Percentiles rank a stretch among this genome's conserved stretches.
Evolutionary conservation across 2,888 invertebrate species (phyloP).

Genomic region (Ormyrus rosae): DNA sequence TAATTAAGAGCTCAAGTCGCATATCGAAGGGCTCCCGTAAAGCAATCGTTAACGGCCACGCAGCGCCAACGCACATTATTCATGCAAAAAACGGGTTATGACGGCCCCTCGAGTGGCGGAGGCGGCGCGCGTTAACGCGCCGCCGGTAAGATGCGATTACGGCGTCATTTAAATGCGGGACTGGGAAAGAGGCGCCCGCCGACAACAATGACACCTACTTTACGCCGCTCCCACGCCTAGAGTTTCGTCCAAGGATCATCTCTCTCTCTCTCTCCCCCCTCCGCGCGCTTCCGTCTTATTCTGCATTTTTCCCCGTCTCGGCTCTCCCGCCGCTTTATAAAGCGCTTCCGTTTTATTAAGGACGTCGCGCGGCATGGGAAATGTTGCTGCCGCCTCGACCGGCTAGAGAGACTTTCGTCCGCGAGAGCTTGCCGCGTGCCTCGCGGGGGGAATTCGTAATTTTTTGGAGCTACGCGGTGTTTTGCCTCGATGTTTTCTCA

Average conservation of each 20-base stretch:
- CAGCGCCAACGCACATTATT: no score
- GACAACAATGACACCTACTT: neutral
- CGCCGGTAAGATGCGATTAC: constrained; percentile 8
- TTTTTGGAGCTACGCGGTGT: neutral
- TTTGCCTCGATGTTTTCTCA: neutral
- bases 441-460: neutral
- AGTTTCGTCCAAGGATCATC: constrained; percentile 11
- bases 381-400: constrained; percentile 31
- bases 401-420: neutral
- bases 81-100: no score
- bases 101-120: no score
- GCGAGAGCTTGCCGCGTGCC: no score
- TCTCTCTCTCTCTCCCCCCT: constrained; percentile 7
- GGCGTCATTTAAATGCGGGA: constrained; percentile 13
- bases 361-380: constrained; percentile 22
- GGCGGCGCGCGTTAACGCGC: neutral
- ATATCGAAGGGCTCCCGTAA: no score
- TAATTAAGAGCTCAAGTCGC: no score
- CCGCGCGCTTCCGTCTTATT: neutral
- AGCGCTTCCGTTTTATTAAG: constrained; percentile 48
- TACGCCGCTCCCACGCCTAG: neutral
- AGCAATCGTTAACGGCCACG: no score
- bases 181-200: constrained; percentile 3
- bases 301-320: constrained; percentile 4
- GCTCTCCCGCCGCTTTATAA: constrained; percentile 19